Evolutionary conservation across 2,113 vertebrate genomes (phyloP), one percentile per base, ranked within the genome.

Genomic region (Junco hyemalis): DNA sequence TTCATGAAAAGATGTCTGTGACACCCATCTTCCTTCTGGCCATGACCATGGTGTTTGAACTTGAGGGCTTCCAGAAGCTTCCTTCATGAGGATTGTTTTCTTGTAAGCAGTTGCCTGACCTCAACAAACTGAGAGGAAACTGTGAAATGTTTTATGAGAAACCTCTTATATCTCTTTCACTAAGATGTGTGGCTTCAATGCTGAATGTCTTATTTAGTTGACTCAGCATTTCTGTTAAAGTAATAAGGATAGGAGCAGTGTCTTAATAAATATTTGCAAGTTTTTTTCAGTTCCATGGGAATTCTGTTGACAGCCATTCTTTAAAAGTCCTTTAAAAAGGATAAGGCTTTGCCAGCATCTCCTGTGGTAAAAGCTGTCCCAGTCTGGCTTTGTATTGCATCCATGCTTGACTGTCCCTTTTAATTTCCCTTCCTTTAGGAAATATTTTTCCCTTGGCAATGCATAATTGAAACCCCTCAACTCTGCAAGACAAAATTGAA

Each of bases 31-130:
- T 68, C 20, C 14, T 63, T 23, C 38, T 64, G 64, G 13, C 44
- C 59, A 17, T 0, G 2, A 31, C 36, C 21, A 36, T 1, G 1
- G 40, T 38, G 9, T 28, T 17, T 44, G 26, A 63, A 50, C 12
- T 10, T 66, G 16, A 42, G 61, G 48, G 19, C 16, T 92, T 93
- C 36, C 28, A 80, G 73, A 86, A 74, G 7, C 28, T 79, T 74
- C 19, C 48, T 81, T 70, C 16, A 2, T 1, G 2, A 42, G 28
- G 42, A 82, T 42, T 14, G 8, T 70, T 60, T 66, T 35, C 47
- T 50, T 40, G 8, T 42, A 63, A n/a, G 44, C 22, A 59, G 13
- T 29, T 66, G 36, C 4, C 17, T 72, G 40, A 72, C 36, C 48
- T 90, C 53, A 69, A 8, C 24, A 56, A 60, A 65, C 33, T 42